These are phyloP conservation scores for Blastobasis adustella DNA, from an alignment of 2,888 invertebrate genomes.

Conservation along the genomic window DNA sequence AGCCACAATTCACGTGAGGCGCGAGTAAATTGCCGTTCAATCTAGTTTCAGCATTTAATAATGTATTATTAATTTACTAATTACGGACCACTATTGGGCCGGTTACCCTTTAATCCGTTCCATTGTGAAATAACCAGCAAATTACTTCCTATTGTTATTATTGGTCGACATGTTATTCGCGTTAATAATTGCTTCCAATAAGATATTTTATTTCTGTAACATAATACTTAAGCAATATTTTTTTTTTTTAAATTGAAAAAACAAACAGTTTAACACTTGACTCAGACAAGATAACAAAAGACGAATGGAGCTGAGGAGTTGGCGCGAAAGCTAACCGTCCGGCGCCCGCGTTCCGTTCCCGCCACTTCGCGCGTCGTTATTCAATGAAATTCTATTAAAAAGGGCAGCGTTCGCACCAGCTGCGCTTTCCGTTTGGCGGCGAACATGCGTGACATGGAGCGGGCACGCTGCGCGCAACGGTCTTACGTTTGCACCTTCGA, in stretches of 20 bases:
- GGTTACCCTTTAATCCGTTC: constrained; percentile 15
- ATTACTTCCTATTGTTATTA: constrained; percentile 28
- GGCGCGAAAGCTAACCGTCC: not conserved
- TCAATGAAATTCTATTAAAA: constrained; percentile 41
- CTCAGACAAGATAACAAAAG: too few species aligned
- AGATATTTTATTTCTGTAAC: not conserved
- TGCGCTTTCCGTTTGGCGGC: constrained; percentile 38
- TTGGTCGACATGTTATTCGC: constrained; percentile 6
- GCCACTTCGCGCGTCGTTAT: constrained; percentile 20
- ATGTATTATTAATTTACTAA: not conserved
- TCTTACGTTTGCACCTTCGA: too few species aligned
- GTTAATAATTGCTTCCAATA: too few species aligned
- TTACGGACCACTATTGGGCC: not conserved
- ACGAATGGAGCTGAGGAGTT: not conserved
- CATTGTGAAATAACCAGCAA: constrained; percentile 20
- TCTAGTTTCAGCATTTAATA: not conserved
- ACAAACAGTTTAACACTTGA: not conserved
- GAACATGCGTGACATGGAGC: constrained; percentile 23
- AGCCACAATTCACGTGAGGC: not conserved
- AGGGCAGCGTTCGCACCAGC: constrained; percentile 23
- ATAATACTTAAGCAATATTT: constrained; percentile 4
- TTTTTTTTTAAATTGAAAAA: too few species aligned
- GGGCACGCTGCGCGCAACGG: not conserved
- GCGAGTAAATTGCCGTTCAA: too few species aligned
- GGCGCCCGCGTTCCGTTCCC: constrained; percentile 3